Percentiles rank a stretch among this genome's conserved stretches.
Evolutionary conservation across 2,113 vertebrate genomes (phyloP).

Genomic region (Neopipo cinnamomea): DNA sequence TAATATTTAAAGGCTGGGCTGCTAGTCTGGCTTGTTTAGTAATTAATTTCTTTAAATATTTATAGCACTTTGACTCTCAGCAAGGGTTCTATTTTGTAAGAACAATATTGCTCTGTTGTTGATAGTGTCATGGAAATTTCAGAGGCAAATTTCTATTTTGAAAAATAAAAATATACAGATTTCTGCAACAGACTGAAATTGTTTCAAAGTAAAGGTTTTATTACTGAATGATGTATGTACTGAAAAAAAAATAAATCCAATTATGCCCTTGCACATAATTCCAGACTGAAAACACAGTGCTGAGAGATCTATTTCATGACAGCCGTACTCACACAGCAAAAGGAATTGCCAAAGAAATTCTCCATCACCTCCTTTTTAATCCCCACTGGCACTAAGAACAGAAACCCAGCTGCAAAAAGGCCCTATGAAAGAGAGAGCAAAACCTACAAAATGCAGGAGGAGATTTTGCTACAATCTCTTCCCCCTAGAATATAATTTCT

Average conservation of each 20-base stretch:
- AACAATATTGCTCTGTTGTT: slow-evolving; percentile 14
- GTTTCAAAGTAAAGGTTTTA: slow-evolving; percentile 17
- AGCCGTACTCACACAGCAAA: background rate
- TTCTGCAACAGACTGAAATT: background rate
- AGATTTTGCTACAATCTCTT: background rate
- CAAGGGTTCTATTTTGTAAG: slow-evolving; percentile 23
- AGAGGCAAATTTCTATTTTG: slow-evolving; percentile 27
- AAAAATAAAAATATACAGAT: slow-evolving; percentile 28
- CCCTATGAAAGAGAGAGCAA: background rate
- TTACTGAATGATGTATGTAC: background rate
- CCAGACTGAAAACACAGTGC: background rate
- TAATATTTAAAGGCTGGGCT: slow-evolving; percentile 11
- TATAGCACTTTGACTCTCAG: slow-evolving; percentile 45
- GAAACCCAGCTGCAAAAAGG: background rate
- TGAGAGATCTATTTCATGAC: background rate
- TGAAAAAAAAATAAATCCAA: background rate
- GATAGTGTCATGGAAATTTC: slow-evolving; percentile 50
- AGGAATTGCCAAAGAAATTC: background rate
- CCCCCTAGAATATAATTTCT: background rate
- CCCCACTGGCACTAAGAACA: background rate
- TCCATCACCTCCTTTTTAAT: background rate
- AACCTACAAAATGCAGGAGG: background rate
- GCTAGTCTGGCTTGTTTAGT: background rate
- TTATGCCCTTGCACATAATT: background rate
- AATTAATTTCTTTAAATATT: slow-evolving; percentile 69